Evolutionary conservation across 2,113 vertebrate species (phyloP), one percentile per base, ranked within the genome.

Genomic region (Passer domesticus): DNA sequence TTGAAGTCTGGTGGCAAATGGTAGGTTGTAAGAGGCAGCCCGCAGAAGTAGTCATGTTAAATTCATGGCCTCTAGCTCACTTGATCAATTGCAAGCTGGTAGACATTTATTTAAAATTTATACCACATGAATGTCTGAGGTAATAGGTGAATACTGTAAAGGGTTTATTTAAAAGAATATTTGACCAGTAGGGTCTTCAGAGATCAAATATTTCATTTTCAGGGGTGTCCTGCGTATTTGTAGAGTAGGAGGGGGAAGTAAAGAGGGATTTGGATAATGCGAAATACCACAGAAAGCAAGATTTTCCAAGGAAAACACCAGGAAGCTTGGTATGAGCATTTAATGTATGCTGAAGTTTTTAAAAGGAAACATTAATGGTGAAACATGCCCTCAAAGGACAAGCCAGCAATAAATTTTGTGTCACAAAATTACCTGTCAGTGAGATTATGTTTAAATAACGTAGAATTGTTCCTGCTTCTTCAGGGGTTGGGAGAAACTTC

Each of bases 241-340:
- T 80, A 83, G 91, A 92, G 93, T 60, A 92, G 87, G 87, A 77
- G 92, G 88, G 89, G 83, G 77, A 89, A 96, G 91, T 96, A 97
- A 97, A 97, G 92, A 95, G 94, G 97, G 96, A 97, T 96, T 97
- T 96, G 97, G 97, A 97, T 95, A 97, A 97, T 88, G 90, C 28
- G n/a, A 98, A 98, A 98, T 98, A 98, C 98, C 98, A 95, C 97
- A 98, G 92, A 98, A 98, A 97, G 97, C 81, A 95, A 95, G 90
- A 96, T 97, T 93, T 98, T 98, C 98, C 97, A 98, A 98, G 97
- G 98, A 98, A 98, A 98, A 98, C 97, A 98, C 85, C 94, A 97
- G 91, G 96, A 97, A 98, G 96, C 80, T 94, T 97, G 95, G 96
- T 95, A 97, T 97, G 97, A 97, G 93, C 96, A 97, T 97, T 98